Percentiles rank a stretch among this genome's conserved stretches.
phyloP scores from a whole-genome alignment of 2,888 invertebrate genomes.

The Tetropium fuscum region DNA sequence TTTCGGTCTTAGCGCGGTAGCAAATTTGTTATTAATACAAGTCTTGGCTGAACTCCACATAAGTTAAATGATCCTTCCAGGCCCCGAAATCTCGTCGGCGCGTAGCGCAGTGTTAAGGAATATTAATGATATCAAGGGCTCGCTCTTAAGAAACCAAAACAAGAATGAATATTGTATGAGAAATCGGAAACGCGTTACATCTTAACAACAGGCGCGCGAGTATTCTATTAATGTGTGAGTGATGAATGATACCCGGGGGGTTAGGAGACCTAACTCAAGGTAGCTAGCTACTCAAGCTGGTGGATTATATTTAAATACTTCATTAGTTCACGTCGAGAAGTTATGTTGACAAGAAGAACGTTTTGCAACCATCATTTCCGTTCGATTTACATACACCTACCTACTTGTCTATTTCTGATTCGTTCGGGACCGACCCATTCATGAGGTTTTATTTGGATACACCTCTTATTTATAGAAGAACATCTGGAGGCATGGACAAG shows the following conservation, averaged over 20 bases:
- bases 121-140: slow-evolving; percentile 16
- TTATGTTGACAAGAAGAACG: slow-evolving; percentile 3
- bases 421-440: slow-evolving; percentile 20
- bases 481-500: slow-evolving; percentile 33
- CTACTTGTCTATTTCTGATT: slow-evolving; percentile 27
- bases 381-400: slow-evolving; percentile 6
- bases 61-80: too few relatives aligned
- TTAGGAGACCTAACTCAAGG: slow-evolving; percentile 13
- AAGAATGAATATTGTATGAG: slow-evolving; percentile 26
- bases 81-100: neutral
- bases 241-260: slow-evolving; percentile 25
- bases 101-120: neutral
- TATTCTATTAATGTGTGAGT: slow-evolving; percentile 26
- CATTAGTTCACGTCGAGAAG: slow-evolving; percentile 14
- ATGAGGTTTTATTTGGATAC: slow-evolving; percentile 19
- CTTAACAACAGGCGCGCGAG: slow-evolving; percentile 14
- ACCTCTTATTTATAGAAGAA: slow-evolving; percentile 31
- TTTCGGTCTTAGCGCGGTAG: too few relatives aligned
- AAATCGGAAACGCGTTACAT: slow-evolving; percentile 20
- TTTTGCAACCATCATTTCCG: slow-evolving; percentile 30
- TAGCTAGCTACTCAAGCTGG: slow-evolving; percentile 14
- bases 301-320: slow-evolving; percentile 21
- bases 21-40: too few relatives aligned
- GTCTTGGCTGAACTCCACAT: too few relatives aligned
- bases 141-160: slow-evolving; percentile 13